A percentile compares a stretch with the other conserved stretches of the same genome.
These are phyloP conservation scores for Lucilia sericata DNA, from an alignment of 1,140 invertebrate species.

Conservation along the genomic window DNA sequence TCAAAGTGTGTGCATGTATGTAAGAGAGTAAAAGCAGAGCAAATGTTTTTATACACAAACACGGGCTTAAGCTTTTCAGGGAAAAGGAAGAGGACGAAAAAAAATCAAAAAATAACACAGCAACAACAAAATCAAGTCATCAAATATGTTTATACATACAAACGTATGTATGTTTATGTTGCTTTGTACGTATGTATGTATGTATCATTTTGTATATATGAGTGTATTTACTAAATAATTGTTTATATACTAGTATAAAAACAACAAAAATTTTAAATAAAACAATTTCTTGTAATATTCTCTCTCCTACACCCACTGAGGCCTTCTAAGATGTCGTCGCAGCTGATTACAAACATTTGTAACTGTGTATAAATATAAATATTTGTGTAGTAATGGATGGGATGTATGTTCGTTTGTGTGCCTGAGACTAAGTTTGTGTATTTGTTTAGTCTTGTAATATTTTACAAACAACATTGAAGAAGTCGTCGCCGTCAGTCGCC, in stretches of 20 bases:
- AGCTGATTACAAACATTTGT: background rate
- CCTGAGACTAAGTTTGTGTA: background rate
- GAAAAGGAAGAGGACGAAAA: background rate
- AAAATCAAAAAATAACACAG: background rate
- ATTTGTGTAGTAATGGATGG: background rate
- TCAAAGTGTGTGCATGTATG: background rate
- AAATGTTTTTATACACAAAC: too few species aligned
- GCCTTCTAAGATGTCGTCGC: too few species aligned
- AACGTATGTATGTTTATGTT: too few species aligned
- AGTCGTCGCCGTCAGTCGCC: background rate
- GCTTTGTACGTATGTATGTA: too few species aligned
- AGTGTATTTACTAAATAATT: too few species aligned
- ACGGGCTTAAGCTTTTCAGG: too few species aligned
- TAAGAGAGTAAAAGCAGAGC: background rate
- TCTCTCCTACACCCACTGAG: too few species aligned
- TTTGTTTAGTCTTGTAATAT: slow-evolving; percentile 24
- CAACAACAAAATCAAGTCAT: background rate
- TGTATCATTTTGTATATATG: too few species aligned
- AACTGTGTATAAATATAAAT: background rate
- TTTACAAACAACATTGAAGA: background rate
- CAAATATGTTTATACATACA: background rate
- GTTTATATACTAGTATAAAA: too few species aligned
- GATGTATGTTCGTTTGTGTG: background rate
- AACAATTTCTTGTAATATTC: too few species aligned
- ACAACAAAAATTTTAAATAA: too few species aligned